These are phyloP conservation scores for Venusia cambrica DNA, from an alignment of 2,888 invertebrate genomes.

Conservation along the genomic window DNA sequence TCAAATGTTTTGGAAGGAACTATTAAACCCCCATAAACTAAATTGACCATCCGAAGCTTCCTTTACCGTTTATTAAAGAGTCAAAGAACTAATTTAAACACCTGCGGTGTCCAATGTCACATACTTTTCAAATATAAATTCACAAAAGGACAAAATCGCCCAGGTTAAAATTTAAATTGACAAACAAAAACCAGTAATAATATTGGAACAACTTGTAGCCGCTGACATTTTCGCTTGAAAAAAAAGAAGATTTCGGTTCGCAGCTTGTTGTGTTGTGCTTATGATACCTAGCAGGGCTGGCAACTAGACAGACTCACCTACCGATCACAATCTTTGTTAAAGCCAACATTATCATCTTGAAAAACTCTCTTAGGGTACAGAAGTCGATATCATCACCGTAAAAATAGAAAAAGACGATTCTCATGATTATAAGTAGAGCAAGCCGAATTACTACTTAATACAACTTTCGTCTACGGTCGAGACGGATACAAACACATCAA, in stretches of 20 bases:
- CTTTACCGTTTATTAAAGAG: constrained; percentile 16
- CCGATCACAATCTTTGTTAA: too few species aligned
- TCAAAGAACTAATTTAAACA: constrained; percentile 15
- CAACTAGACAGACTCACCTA: constrained; percentile 4
- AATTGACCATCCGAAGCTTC: constrained; percentile 1
- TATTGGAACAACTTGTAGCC: constrained; percentile 50
- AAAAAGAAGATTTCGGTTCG: constrained; percentile 54
- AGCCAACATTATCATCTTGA: too few species aligned
- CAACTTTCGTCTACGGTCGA: too few species aligned
- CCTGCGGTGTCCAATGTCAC: constrained; percentile 11
- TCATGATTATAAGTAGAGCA: too few species aligned
- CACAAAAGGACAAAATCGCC: constrained; percentile 50
- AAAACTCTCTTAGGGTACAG: too few species aligned
- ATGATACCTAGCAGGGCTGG: constrained; percentile 39
- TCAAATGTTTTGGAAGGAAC: constrained; percentile 10
- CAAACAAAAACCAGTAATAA: constrained; percentile 62
- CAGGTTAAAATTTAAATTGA: constrained; percentile 47
- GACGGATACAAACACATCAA: too few species aligned
- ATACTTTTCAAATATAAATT: constrained; percentile 15
- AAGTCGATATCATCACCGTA: too few species aligned
- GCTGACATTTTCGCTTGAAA: constrained; percentile 71
- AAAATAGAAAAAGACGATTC: too few species aligned
- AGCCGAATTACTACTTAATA: too few species aligned
- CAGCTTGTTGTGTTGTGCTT: constrained; percentile 36
- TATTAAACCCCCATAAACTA: constrained; percentile 15